phyloP scores from a whole-genome alignment of 2,797 vertebrate species.

The Phrynocephalus guinanensis region DNA sequence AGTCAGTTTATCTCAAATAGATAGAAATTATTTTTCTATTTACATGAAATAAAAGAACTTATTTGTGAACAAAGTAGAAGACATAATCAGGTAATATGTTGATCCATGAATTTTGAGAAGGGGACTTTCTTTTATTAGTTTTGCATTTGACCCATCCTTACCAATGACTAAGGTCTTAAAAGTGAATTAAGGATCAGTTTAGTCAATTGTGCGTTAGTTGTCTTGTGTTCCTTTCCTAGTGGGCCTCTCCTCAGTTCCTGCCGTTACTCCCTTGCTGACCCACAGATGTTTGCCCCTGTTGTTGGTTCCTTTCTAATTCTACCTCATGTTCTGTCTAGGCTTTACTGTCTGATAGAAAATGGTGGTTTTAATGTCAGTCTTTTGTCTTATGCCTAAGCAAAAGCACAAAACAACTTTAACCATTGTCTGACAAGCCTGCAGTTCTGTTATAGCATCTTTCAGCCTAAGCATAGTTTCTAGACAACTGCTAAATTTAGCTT shows the following conservation, averaged over 20 bases:
- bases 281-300: neutral
- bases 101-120: too few species aligned
- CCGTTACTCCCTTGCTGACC: neutral
- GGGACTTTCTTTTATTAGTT: too few species aligned
- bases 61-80: too few species aligned
- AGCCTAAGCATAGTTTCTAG: neutral
- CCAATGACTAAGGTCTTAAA: neutral
- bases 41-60: too few species aligned
- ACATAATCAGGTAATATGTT: too few species aligned
- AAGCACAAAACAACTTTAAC: neutral
- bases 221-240: neutral
- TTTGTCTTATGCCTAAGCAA: too few species aligned
- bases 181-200: neutral
- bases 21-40: too few species aligned
- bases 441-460: neutral
- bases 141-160: too few species aligned
- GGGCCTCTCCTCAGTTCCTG: neutral
- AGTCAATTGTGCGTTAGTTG: neutral
- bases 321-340: neutral
- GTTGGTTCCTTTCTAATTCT: neutral
- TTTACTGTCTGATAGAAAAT: neutral
- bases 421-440: neutral
- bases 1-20: too few species aligned
- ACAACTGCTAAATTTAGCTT: slow-evolving; percentile 1
- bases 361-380: neutral